A percentile compares a stretch with the other conserved stretches of the same genome.
Conservation (phyloP, 92 coral and sea anemone species). For the Siderastrea siderea region DNA sequence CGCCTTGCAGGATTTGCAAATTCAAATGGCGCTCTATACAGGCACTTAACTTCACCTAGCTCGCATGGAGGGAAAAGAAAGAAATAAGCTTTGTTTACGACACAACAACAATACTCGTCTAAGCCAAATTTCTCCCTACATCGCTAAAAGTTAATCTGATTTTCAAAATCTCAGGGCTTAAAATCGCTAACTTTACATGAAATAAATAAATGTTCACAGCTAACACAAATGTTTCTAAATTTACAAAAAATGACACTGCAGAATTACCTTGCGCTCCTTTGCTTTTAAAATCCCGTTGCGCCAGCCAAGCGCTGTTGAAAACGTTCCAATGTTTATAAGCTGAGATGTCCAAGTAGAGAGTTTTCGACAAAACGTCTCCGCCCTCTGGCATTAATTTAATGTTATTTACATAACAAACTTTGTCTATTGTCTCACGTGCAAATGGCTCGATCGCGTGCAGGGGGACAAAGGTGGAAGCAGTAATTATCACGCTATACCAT, state of each 20-base stretch:
- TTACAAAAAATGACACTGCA: not conserved
- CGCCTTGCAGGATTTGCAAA: not conserved
- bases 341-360: not conserved
- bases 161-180: not conserved
- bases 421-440: conserved; percentile 14
- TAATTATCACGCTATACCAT: conserved; percentile 28
- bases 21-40: not conserved
- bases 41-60: not conserved
- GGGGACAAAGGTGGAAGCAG: not conserved
- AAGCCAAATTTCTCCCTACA: not conserved
- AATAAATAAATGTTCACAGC: not conserved
- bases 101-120: not conserved
- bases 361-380: conserved; percentile 15
- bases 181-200: not conserved
- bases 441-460: conserved; percentile 38
- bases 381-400: conserved; percentile 5
- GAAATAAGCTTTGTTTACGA: not conserved
- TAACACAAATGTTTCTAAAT: not conserved
- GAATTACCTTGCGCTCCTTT: conserved; percentile 2
- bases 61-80: not conserved
- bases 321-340: not conserved
- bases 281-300: not conserved
- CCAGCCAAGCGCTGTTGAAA: not conserved
- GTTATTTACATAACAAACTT: conserved; percentile 35
- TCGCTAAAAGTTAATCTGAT: not conserved